Evolutionary conservation across 2,797 vertebrate species (phyloP).

Genomic region (Enteromius trimaculatus): DNA sequence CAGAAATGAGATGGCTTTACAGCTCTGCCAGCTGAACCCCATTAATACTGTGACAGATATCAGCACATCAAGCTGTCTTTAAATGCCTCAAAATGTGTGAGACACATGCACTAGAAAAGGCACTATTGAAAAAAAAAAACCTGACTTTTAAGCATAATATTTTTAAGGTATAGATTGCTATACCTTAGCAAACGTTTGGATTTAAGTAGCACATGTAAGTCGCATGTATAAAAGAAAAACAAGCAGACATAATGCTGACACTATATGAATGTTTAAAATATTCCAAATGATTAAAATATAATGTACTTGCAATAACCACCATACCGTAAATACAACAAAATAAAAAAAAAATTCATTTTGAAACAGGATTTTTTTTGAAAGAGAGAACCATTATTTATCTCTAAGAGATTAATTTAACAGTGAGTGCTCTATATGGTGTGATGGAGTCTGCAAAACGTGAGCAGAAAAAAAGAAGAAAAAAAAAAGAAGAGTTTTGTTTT

Average conservation of each 20-base stretch:
- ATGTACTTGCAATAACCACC: not conserved
- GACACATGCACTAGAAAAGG: constrained; percentile 14
- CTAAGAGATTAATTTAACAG: not conserved
- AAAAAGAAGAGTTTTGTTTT: not conserved
- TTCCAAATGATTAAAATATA: not conserved
- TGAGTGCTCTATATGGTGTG: not conserved
- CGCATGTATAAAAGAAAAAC: not conserved
- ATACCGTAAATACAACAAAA: not conserved
- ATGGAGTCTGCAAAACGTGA: not conserved
- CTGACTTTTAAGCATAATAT: not conserved
- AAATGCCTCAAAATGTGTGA: constrained; percentile 17
- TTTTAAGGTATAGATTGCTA: too few species aligned
- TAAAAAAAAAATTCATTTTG: not conserved
- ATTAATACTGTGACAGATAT: constrained; percentile 25
- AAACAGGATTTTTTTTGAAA: not conserved
- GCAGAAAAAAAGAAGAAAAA: not conserved
- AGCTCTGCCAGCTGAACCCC: constrained; percentile 52
- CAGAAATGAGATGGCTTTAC: constrained; percentile 43
- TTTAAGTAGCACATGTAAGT: not conserved
- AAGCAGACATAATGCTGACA: not conserved
- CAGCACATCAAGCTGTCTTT: constrained; percentile 52
- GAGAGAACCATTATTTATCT: too few species aligned
- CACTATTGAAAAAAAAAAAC: constrained; percentile 3
- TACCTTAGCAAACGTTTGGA: not conserved
- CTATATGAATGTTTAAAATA: not conserved